These are phyloP conservation scores for Lanius ludovicianus DNA, from an alignment of 2,113 vertebrate species.

Conservation along the genomic window DNA sequence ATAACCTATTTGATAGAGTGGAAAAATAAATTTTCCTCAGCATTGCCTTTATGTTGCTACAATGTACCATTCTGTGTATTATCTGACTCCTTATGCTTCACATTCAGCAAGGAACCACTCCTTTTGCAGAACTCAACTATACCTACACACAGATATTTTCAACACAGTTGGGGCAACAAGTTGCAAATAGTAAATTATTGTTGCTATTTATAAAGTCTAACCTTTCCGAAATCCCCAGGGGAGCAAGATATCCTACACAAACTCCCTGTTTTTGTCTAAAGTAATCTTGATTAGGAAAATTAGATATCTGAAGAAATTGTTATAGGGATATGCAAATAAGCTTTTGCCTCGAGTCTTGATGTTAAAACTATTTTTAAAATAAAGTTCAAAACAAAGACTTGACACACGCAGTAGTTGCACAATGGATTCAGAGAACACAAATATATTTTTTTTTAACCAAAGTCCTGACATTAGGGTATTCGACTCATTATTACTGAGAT, in stretches of 20 bases:
- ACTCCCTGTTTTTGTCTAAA: not conserved
- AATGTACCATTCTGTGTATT: not conserved
- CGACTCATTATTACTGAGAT: not conserved
- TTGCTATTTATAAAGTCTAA: not conserved
- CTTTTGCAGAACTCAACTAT: not conserved
- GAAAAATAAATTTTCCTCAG: slow-evolving; percentile 46
- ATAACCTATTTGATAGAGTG: slow-evolving; percentile 40
- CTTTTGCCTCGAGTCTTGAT: not conserved
- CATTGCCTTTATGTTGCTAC: not conserved
- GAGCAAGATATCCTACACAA: not conserved
- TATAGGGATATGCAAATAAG: not conserved
- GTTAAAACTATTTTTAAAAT: not conserved
- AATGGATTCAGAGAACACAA: not conserved
- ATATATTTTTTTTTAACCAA: not conserved
- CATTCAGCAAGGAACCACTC: not conserved
- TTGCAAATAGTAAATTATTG: not conserved
- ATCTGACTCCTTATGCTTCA: not conserved
- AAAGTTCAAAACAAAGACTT: not conserved
- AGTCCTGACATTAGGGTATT: not conserved
- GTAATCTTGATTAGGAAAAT: not conserved
- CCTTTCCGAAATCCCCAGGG: not conserved
- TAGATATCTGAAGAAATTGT: not conserved
- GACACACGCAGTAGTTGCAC: not conserved
- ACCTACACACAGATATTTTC: not conserved
- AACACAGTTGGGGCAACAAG: not conserved